A percentile compares a stretch with the other conserved stretches of the same genome.
Conservation (phyloP, 2,797 vertebrate genomes). For the Phaenicophaeus curvirostris region DNA sequence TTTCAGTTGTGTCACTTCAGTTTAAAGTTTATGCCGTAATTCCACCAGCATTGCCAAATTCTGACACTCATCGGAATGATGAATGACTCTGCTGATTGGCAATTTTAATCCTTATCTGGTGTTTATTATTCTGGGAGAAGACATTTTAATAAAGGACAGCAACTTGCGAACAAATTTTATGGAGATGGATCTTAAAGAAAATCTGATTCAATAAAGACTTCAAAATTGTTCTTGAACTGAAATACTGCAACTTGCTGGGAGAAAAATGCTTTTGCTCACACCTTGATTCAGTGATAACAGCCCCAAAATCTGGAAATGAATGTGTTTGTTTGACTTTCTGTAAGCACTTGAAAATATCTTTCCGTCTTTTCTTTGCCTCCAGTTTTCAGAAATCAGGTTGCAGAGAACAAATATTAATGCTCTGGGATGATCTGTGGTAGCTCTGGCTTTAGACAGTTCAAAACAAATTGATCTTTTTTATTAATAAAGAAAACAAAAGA, state of each 20-base stretch:
- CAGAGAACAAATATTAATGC: slow-evolving; percentile 33
- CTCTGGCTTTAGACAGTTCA: slow-evolving; percentile 23
- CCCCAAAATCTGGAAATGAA: neutral
- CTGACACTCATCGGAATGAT: neutral
- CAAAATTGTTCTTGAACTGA: neutral
- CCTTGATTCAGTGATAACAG: neutral
- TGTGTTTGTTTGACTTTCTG: neutral
- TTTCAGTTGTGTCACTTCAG: neutral
- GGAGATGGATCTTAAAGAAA: neutral
- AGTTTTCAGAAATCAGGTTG: slow-evolving; percentile 45
- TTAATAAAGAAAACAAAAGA: slow-evolving; percentile 54
- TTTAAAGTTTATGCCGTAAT: slow-evolving; percentile 15
- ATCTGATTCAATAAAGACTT: neutral
- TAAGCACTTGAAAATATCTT: neutral
- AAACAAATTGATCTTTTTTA: slow-evolving; percentile 40
- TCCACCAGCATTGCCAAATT: neutral
- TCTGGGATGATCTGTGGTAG: slow-evolving; percentile 19
- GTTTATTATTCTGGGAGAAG: neutral
- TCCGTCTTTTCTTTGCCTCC: neutral
- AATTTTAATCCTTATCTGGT: neutral
- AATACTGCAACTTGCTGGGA: neutral
- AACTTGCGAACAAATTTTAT: neutral
- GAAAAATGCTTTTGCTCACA: neutral
- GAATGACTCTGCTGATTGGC: neutral
- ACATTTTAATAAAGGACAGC: neutral